These are phyloP conservation scores for Clavelina lepadiformis DNA, from an alignment of 23 tunicate species.

Conservation along the genomic window DNA sequence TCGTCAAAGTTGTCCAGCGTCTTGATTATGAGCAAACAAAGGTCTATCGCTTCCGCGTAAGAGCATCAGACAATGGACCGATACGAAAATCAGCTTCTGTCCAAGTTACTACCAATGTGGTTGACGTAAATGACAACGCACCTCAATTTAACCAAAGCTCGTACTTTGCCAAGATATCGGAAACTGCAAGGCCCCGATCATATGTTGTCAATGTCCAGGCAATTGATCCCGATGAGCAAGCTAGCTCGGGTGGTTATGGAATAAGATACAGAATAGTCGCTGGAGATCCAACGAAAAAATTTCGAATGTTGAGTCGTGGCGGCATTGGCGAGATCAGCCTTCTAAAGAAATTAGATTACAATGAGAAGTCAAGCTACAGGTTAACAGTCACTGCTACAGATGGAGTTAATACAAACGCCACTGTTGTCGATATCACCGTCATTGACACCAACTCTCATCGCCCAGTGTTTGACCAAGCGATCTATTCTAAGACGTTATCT, in stretches of 20 bases:
- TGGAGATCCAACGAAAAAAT: constrained; percentile 47
- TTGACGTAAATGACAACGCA: constrained; percentile 77
- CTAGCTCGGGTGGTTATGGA: constrained; percentile 6
- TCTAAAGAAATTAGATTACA: constrained; percentile 42
- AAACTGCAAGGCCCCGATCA: constrained; percentile 29
- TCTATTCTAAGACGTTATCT: constrained; percentile 9
- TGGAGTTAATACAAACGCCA: constrained; percentile 29
- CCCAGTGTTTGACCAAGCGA: constrained; percentile 49
- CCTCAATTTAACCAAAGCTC: constrained; percentile 36
- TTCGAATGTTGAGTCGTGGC: constrained; percentile 34
- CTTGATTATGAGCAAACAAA: constrained; percentile 71
- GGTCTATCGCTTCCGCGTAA: constrained; percentile 39
- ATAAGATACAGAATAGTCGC: constrained; percentile 30
- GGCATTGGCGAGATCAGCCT: constrained; percentile 43
- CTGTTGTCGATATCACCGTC: constrained; percentile 38
- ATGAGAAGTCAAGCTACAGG: constrained; percentile 25
- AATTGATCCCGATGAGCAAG: constrained; percentile 43
- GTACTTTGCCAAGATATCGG: constrained; percentile 41
- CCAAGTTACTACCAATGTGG: constrained; percentile 38
- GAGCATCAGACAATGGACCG: constrained; percentile 62
- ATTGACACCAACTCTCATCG: constrained; percentile 69
- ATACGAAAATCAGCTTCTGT: constrained; percentile 7
- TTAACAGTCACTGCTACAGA: constrained; percentile 51
- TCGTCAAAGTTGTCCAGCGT: constrained; percentile 13
- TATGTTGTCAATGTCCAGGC: constrained; percentile 40